Base-by-base conservation (phyloP, 2,797 vertebrate genomes). In the Ataeniobius toweri region DNA sequence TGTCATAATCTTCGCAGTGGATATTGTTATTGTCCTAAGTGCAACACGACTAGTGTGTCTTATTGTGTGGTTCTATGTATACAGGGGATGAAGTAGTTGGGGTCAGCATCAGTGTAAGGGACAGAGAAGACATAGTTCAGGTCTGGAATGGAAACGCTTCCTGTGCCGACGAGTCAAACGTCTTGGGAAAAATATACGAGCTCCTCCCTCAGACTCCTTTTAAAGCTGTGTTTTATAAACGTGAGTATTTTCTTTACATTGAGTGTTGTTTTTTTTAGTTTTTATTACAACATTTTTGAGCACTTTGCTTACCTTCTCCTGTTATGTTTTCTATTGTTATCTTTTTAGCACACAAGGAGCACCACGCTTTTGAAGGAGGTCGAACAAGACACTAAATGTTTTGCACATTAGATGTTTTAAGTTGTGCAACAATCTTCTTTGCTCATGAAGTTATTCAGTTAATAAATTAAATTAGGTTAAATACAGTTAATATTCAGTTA, bases 201-300 rank as follows among this genome's bases (percentile, higher is more conserved):
- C 98, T 99, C 84, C 96, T 99, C 86, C 98, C 98, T 74, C 94
- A 96, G 83, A 96, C 95, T 0, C 89, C 96, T 84, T 99, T 99
- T 94, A 99, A 98, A 96, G 97, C 95, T 0, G 96, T 97, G 81
- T 99, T 99, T 95, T 99, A 99, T 95, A 99, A 99, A 91, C 95
- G 98, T 99, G 91, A 98, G 98, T 97, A 83, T 92, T 73, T 50
- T 36, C 16, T 22, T n/a, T 75, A 22, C 8, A 9, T 71, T 65
- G 48, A 26, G 6, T 20, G 5, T 56, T 44, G 28, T 77, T 0
- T 46, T 0, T 6, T 13, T 71, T 74, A 6, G 20, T 59, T 79
- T 53, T 22, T 46, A 13, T 41, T 5, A 58, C 61, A 16, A 26
- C 5, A 50, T 0, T 59, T 48, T 41, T 59, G 46, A 41, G 14